Base-by-base conservation (phyloP, 2,797 vertebrate genomes). In the Microctenopoma steveboyesi region DNA sequence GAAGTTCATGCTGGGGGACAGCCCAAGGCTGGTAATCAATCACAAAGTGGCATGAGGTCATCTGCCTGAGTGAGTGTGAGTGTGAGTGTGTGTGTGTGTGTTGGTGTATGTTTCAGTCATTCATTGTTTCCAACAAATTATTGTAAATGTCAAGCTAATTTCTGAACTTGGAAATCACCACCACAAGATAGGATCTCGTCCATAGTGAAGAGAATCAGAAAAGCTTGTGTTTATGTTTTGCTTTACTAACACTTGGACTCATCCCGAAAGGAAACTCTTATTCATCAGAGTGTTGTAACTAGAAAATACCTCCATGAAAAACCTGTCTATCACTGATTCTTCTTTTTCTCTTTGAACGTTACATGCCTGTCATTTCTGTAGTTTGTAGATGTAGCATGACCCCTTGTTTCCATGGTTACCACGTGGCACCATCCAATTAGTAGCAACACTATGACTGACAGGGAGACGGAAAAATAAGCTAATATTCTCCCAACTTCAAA, bases 11-110 rank as follows among this genome's bases (percentile, higher is more conserved):
- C 53, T 82, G 48, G 76, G 78, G 76, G 74, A 79, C 64, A 75
- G 85, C 92, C 82, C 1, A 10, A 73, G 89, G 91, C 85, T 45
- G 33, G 82, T 88, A 81, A 92, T 93, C 89, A 89, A 92, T 93
- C 92, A 91, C 48, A 2, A 67, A 12, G 58, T 82, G 67, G 40
- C 55, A n/a, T 65, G 64, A 81, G 86, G 86, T 83, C 71, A 75
- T 82, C 73, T 85, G 61, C 47, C 43, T 76, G 65, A 74, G 52
- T 81, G 69, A 71, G 40, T 50, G 48, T 76, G 65, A 74, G 52
- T 81, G 69, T 72, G 40, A 48, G 48, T 69, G 52, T 82, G 68
- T 61, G 64, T 58, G 52, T 59, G 12, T 61, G 25, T 22, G 22
- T 22, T 22, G 22, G 22, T 22, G 22, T 22, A 22, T 22, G 22